These are phyloP conservation scores for Thalassarche chlororhynchos DNA, from an alignment of 2,113 vertebrate genomes.

Conservation along the genomic window DNA sequence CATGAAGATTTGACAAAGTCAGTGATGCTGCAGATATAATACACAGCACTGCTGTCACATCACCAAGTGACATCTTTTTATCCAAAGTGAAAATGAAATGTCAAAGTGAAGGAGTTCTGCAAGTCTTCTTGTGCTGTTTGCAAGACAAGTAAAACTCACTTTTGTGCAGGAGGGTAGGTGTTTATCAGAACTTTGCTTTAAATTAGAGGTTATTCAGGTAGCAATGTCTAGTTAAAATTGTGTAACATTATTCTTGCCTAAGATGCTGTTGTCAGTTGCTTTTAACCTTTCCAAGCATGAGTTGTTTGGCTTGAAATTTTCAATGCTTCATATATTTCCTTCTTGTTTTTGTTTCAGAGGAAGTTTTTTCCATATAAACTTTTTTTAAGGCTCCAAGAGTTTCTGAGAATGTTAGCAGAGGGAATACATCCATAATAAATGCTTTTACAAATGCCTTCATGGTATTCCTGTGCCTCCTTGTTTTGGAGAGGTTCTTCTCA, in stretches of 20 bases:
- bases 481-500: background rate
- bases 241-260: background rate
- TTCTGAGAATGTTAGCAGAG: background rate
- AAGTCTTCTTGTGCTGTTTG: slow-evolving; percentile 22
- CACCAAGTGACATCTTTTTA: slow-evolving; percentile 55
- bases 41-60: slow-evolving; percentile 18
- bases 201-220: background rate
- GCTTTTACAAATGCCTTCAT: background rate
- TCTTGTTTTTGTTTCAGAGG: background rate
- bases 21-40: slow-evolving; percentile 43
- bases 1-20: slow-evolving; percentile 37
- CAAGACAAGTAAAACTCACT: slow-evolving; percentile 24
- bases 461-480: background rate
- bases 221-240: background rate
- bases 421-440: background rate
- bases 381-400: background rate
- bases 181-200: slow-evolving; percentile 30
- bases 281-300: background rate
- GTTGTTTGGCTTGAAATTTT: background rate
- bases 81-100: slow-evolving; percentile 64
- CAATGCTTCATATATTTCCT: background rate
- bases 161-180: background rate
- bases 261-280: background rate
- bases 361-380: background rate
- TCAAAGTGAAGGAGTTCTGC: slow-evolving; percentile 32